Percentiles rank a stretch among this genome's conserved stretches.
Conservation (phyloP, 2,113 vertebrate species). For the Lampris megalopsis region DNA sequence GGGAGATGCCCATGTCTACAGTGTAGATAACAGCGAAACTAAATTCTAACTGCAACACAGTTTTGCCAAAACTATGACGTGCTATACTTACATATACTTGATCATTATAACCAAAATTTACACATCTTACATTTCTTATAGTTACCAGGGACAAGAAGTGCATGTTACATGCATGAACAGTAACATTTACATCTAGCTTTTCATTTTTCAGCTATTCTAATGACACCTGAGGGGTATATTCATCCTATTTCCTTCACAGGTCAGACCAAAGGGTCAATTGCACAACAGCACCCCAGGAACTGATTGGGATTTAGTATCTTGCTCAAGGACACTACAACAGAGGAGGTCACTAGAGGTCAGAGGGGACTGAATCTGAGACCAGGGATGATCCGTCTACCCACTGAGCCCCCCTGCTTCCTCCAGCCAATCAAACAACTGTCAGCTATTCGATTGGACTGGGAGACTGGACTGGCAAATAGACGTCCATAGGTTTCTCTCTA, state of each 20-base stretch:
- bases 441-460: no score
- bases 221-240: slow-evolving; percentile 45
- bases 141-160: background rate
- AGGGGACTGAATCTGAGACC: slow-evolving; percentile 43
- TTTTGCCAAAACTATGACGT: no score
- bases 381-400: slow-evolving; percentile 62
- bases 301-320: no score
- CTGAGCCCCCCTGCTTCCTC: slow-evolving; percentile 40
- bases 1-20: background rate
- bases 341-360: slow-evolving; percentile 49
- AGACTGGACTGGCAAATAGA: no score
- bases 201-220: slow-evolving; percentile 12
- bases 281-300: slow-evolving; percentile 11
- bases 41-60: background rate
- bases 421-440: no score
- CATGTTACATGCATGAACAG: background rate
- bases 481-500: no score
- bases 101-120: slow-evolving; percentile 14
- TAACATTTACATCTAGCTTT: background rate
- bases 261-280: slow-evolving; percentile 49
- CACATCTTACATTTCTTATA: background rate
- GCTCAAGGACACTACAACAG: background rate
- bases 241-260: slow-evolving; percentile 30
- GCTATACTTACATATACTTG: background rate
- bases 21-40: background rate